These are phyloP conservation scores for Pseudobourletiella spinata DNA, from an alignment of 1,140 invertebrate genomes.

Conservation along the genomic window DNA sequence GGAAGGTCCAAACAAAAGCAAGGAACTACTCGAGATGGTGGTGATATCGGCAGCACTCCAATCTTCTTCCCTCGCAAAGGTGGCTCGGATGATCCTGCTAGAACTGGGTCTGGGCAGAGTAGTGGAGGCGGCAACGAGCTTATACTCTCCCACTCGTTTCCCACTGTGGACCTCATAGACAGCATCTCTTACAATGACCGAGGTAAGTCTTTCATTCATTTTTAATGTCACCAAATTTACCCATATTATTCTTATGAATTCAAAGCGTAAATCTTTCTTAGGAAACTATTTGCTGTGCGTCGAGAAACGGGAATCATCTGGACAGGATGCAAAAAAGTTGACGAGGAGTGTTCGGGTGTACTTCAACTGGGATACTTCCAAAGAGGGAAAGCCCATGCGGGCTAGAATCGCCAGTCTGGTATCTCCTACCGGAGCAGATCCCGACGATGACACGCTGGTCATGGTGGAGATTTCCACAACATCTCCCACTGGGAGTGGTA, in stretches of 20 bases:
- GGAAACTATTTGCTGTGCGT: conserved; percentile 34
- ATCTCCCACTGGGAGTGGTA: neutral
- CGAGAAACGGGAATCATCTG: conserved; percentile 29
- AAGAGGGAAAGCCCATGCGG: conserved; percentile 47
- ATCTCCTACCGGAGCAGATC: conserved; percentile 27
- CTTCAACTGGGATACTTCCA: conserved; percentile 31
- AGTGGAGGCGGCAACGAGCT: conserved; percentile 2
- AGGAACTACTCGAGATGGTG: conserved; percentile 1
- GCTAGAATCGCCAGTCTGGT: conserved; percentile 58
- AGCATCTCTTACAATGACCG: conserved; percentile 26
- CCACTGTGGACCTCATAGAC: conserved; percentile 30
- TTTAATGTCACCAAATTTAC: no score
- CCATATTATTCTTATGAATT: no score
- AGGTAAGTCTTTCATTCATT: no score
- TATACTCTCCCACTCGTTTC: conserved; percentile 25
- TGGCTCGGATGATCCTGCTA: neutral
- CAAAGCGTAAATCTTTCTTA: no score
- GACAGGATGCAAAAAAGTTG: conserved; percentile 4
- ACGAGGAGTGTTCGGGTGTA: conserved; percentile 23
- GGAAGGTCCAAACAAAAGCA: neutral
- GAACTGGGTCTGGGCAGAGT: neutral
- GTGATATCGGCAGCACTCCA: neutral
- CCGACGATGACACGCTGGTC: conserved; percentile 20
- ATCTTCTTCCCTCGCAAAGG: neutral
- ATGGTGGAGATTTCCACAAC: conserved; percentile 35